Evolutionary conservation across 2,113 vertebrate species (phyloP).

Genomic region (Bostrychus sinensis): DNA sequence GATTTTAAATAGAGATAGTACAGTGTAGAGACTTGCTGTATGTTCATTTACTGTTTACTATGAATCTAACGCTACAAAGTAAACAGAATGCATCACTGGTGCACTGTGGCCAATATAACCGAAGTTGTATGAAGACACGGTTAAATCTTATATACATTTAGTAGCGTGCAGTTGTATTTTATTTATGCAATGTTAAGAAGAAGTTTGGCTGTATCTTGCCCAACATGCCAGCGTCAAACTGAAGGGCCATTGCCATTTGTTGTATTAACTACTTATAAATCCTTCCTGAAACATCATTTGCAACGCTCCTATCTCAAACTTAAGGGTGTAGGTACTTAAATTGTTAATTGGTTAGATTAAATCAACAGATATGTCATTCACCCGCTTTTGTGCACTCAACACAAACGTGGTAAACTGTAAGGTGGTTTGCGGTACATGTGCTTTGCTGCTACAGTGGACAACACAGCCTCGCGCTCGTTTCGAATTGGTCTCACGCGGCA

Average conservation of each 20-base stretch:
- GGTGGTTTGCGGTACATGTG: conserved; percentile 51
- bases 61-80: conserved; percentile 21
- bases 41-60: conserved; percentile 40
- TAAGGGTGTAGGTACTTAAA: too few species aligned
- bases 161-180: too few species aligned
- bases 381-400: conserved; percentile 7
- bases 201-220: too few species aligned
- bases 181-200: too few species aligned
- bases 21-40: conserved; percentile 22
- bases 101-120: background rate
- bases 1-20: conserved; percentile 55
- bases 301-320: too few species aligned
- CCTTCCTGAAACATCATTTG: too few species aligned
- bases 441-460: conserved; percentile 48
- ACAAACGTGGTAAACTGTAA: conserved; percentile 12
- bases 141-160: background rate
- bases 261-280: background rate
- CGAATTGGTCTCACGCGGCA: conserved; percentile 79
- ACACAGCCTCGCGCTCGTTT: conserved; percentile 61
- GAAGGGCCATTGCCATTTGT: background rate
- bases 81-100: conserved; percentile 2
- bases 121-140: too few species aligned
- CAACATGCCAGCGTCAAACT: background rate
- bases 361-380: conserved; percentile 4
- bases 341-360: background rate